A percentile compares a stretch with the other conserved stretches of the same genome.
Conservation (phyloP, 2,888 invertebrate genomes). For the Spicauda simplicius region DNA sequence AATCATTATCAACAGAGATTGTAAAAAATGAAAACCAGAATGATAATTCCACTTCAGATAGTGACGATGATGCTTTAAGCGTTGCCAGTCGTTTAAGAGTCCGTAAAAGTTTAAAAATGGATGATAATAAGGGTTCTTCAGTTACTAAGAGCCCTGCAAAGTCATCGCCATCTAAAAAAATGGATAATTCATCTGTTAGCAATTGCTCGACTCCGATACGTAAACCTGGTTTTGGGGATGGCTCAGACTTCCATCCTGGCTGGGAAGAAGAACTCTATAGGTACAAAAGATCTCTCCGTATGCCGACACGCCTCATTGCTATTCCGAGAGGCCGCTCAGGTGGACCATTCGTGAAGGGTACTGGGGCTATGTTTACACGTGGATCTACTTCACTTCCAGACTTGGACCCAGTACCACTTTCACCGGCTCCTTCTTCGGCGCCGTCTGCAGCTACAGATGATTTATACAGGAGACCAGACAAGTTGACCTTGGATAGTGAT, state of each 20-base stretch:
- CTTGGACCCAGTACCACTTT: conserved; percentile 89
- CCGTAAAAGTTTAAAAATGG: conserved; percentile 80
- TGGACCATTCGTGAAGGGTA: conserved; percentile 73
- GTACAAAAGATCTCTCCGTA: conserved; percentile 92
- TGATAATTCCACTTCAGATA: conserved; percentile 69
- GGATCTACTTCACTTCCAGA: conserved; percentile 91
- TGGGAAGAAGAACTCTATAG: conserved; percentile 94
- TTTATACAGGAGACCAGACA: conserved; percentile 74
- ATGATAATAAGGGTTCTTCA: conserved; percentile 58
- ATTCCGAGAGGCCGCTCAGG: conserved; percentile 88
- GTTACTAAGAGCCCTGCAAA: conserved; percentile 64
- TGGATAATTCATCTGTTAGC: conserved; percentile 60
- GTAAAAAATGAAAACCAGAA: conserved; percentile 66
- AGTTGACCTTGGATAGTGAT: conserved; percentile 86
- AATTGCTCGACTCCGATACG: conserved; percentile 65
- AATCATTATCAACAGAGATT: conserved; percentile 60
- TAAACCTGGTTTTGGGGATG: conserved; percentile 88
- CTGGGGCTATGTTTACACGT: conserved; percentile 80
- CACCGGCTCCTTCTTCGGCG: conserved; percentile 87
- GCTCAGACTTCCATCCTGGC: conserved; percentile 90
- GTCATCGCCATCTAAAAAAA: conserved; percentile 65
- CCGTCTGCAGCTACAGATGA: conserved; percentile 86
- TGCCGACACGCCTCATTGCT: conserved; percentile 92
- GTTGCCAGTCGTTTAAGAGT: conserved; percentile 73
- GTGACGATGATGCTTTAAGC: conserved; percentile 69